Percentiles rank a stretch among this genome's conserved stretches.
Evolutionary conservation across 2,113 vertebrate genomes (phyloP).

Genomic region (Circaetus gallicus): DNA sequence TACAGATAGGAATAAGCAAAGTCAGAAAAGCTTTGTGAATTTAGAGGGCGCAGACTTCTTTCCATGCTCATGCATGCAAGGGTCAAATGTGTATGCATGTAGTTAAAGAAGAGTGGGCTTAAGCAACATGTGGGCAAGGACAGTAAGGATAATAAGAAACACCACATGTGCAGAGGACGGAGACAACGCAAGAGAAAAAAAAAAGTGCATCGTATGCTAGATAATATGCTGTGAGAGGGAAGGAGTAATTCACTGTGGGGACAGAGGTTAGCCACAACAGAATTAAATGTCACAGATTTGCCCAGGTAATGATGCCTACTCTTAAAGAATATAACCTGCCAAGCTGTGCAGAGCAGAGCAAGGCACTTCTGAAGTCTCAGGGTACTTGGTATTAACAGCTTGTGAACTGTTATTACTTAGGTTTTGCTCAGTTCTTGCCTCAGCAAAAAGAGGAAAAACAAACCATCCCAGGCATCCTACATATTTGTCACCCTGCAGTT

Average conservation of each 20-base stretch:
- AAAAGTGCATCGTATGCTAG: background rate
- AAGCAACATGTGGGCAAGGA: background rate
- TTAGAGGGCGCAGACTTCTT: background rate
- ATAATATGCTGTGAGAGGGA: background rate
- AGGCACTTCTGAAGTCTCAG: conserved; percentile 13
- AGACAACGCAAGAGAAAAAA: background rate
- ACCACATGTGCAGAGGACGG: background rate
- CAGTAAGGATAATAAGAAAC: background rate
- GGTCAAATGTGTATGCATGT: background rate
- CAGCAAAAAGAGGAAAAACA: conserved; percentile 43
- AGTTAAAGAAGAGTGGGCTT: background rate
- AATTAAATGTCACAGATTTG: conserved; percentile 39
- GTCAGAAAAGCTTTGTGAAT: background rate
- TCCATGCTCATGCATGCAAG: background rate
- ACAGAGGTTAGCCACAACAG: background rate
- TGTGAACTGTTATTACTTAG: conserved; percentile 27
- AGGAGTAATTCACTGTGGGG: background rate
- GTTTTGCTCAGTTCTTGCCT: background rate
- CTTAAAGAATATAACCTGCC: background rate
- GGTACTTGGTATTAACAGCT: conserved; percentile 4
- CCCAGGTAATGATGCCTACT: background rate
- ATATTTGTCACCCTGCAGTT: background rate
- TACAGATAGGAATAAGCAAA: background rate
- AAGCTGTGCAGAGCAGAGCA: background rate
- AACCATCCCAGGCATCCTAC: background rate